These are phyloP conservation scores for Anolis sagrei DNA, from an alignment of 2,113 vertebrate species.

Conservation along the genomic window DNA sequence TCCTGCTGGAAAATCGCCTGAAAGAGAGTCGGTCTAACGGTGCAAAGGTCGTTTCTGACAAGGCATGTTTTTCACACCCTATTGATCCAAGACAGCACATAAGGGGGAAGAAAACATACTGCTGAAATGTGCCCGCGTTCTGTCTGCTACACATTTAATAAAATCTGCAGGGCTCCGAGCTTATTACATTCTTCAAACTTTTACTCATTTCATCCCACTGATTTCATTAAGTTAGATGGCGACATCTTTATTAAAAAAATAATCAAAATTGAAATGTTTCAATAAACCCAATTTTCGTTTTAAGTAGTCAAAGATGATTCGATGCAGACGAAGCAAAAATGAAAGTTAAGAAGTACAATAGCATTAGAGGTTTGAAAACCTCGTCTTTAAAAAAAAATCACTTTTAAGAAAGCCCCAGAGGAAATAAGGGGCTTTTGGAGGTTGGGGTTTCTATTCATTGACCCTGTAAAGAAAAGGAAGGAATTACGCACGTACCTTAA, in stretches of 20 bases:
- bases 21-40: slow-evolving; percentile 38
- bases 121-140: slow-evolving; percentile 39
- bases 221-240: slow-evolving; percentile 70
- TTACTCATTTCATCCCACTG: slow-evolving; percentile 66
- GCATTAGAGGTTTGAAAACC: slow-evolving; percentile 49
- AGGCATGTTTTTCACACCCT: slow-evolving; percentile 44
- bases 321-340: slow-evolving; percentile 66
- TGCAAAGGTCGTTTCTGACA: slow-evolving; percentile 44
- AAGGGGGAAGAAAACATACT: slow-evolving; percentile 21
- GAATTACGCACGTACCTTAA: neutral
- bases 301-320: slow-evolving; percentile 64
- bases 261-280: slow-evolving; percentile 73
- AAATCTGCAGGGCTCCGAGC: slow-evolving; percentile 54
- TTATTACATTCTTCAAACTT: slow-evolving; percentile 65
- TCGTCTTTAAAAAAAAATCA: slow-evolving; percentile 45
- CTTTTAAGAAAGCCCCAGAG: slow-evolving; percentile 50
- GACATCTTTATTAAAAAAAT: slow-evolving; percentile 72
- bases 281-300: slow-evolving; percentile 68
- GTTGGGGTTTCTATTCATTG: neutral
- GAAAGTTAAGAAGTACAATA: slow-evolving; percentile 60
- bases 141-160: slow-evolving; percentile 52
- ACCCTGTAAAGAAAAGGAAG: slow-evolving; percentile 18
- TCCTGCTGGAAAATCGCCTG: slow-evolving; percentile 39
- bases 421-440: slow-evolving; percentile 23
- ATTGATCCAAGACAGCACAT: slow-evolving; percentile 39